phyloP scores from a whole-genome alignment of 2,888 invertebrate species.

The Acrocera orbiculus region DNA sequence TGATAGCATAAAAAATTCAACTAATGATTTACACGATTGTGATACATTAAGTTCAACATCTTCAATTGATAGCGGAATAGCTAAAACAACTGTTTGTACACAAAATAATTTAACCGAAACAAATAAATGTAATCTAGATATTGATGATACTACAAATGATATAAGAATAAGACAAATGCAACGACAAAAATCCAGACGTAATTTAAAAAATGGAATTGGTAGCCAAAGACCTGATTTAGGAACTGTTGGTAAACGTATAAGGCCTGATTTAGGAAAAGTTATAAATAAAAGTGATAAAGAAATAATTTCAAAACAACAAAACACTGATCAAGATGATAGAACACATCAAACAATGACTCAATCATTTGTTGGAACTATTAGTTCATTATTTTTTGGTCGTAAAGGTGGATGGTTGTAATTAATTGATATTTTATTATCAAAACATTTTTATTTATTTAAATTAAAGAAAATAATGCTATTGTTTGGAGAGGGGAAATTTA shows the following conservation, averaged over 20 bases:
- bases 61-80: too few relatives aligned
- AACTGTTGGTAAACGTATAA: slow-evolving; percentile 31
- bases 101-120: slow-evolving; percentile 17
- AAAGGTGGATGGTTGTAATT: slow-evolving; percentile 64
- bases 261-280: slow-evolving; percentile 21
- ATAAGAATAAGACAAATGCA: slow-evolving; percentile 33
- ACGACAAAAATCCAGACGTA: slow-evolving; percentile 34
- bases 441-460: too few relatives aligned
- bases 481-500: too few relatives aligned
- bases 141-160: slow-evolving; percentile 26
- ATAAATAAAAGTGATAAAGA: slow-evolving; percentile 11
- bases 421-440: too few relatives aligned
- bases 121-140: slow-evolving; percentile 7
- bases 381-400: slow-evolving; percentile 63
- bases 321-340: slow-evolving; percentile 3
- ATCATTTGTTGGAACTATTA: slow-evolving; percentile 53
- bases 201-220: slow-evolving; percentile 34
- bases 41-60: slow-evolving; percentile 4
- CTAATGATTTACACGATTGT: too few relatives aligned
- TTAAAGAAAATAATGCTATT: too few relatives aligned
- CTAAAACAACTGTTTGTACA: slow-evolving; percentile 10
- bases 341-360: slow-evolving; percentile 22
- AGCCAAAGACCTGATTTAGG: slow-evolving; percentile 42
- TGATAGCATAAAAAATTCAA: slow-evolving; percentile 13
- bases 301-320: slow-evolving; percentile 6